A percentile compares a stretch with the other conserved stretches of the same genome.
phyloP scores from a whole-genome alignment of 2,797 vertebrate species.

The Melanotaenia pygmaea region DNA sequence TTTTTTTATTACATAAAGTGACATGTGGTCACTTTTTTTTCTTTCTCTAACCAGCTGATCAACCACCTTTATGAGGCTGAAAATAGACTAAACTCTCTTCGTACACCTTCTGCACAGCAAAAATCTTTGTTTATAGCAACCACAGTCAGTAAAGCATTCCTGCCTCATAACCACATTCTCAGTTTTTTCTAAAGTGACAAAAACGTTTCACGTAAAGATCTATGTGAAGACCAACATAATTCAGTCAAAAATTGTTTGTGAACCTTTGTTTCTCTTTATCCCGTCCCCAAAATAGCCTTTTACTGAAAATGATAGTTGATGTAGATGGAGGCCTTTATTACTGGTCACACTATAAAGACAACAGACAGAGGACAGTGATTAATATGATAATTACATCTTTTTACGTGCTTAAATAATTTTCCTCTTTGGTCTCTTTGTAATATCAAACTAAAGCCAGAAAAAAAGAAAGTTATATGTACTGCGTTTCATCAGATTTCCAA shows the following conservation, averaged over 20 bases:
- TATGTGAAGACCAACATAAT: slow-evolving; percentile 28
- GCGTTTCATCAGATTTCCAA: slow-evolving; percentile 49
- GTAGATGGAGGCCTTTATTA: slow-evolving; percentile 78
- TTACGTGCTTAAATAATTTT: slow-evolving; percentile 83
- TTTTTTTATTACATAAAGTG: slow-evolving; percentile 48
- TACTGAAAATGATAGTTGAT: slow-evolving; percentile 48
- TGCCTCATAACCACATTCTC: slow-evolving; percentile 50
- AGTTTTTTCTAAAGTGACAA: slow-evolving; percentile 19
- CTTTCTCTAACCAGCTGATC: slow-evolving; percentile 65
- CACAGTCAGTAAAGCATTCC: slow-evolving; percentile 43
- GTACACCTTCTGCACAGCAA: slow-evolving; percentile 31
- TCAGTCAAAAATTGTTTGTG: slow-evolving; percentile 15
- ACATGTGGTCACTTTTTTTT: slow-evolving; percentile 55
- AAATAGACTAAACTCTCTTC: slow-evolving; percentile 23
- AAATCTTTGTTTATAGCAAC: slow-evolving; percentile 47
- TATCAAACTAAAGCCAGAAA: slow-evolving; percentile 61
- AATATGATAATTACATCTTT: slow-evolving; percentile 77
- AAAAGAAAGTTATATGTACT: slow-evolving; percentile 39
- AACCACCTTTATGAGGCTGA: slow-evolving; percentile 56
- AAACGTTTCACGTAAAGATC: slow-evolving; percentile 18
- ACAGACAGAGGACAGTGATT: slow-evolving; percentile 71
- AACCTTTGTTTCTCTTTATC: not conserved
- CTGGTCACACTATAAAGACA: slow-evolving; percentile 70
- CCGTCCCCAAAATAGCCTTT: slow-evolving; percentile 19
- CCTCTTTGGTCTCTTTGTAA: slow-evolving; percentile 66